Evolutionary conservation across 1,140 invertebrate genomes (phyloP), one percentile per base, ranked within the genome.

Genomic region (Euwallacea fornicatus): DNA sequence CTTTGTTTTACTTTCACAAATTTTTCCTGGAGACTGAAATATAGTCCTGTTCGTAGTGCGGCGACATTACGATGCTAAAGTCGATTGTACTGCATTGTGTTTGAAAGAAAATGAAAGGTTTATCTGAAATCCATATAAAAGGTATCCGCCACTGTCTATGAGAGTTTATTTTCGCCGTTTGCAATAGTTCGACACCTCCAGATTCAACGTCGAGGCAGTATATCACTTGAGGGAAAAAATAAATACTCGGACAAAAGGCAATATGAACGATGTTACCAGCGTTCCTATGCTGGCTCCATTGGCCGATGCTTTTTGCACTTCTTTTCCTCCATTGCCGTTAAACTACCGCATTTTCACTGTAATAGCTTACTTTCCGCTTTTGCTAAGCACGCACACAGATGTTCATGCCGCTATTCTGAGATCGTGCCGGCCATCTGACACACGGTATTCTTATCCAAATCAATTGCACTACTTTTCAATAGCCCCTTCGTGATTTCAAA

Each of bases 261-360:
- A 72, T 72, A 66, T 73, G 69, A 71, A 69, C 71, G 73, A 74
- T 74, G 66, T 71, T 67, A 71, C 72, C 69, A 63, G 50, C 68
- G 68, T 59, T 69, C 44, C 33, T 70, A 46, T 21, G 66, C 47
- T 69, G 15, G 58, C 55, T 47, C 58, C 58, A 50, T 43, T 69
- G 42, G 53, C 63, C 43, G 16, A 43, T 67, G 73, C 70, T 77
- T 77, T 77, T 77, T 75, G 64, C 69, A 44, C 53, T 70, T 55
- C 54, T 65, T 72, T 64, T 63, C 66, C 73, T 73, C 64, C 70
- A 69, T 75, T 73, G 69, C 68, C 69, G 73, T 72, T 68, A 74
- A 77, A 76, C 71, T 73, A 74, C 76, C 76, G 69, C 76, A 77
- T 76, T 75, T 76, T 77, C 72, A 64, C 66, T 75, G 71, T 76